Conservation (phyloP, 1,140 invertebrate genomes). For the Pachyrhynchus sulphureomaculatus region DNA sequence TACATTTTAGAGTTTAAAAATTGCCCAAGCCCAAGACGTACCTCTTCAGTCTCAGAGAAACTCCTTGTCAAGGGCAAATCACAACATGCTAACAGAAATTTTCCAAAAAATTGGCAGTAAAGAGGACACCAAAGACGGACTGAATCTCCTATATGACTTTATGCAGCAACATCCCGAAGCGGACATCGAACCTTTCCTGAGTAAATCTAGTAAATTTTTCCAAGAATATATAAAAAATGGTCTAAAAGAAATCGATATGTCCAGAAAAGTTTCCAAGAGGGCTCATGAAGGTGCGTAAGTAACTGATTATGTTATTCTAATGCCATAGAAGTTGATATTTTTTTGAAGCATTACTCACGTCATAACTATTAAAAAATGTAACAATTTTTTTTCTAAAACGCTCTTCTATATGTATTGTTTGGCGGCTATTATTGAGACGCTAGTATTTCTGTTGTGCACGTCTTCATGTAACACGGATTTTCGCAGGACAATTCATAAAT, state of each 20-base stretch:
- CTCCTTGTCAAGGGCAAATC: conserved; percentile 69
- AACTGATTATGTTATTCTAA: no score
- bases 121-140: conserved; percentile 83
- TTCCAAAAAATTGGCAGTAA: conserved; percentile 91
- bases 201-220: conserved; percentile 87
- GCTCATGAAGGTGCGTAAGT: conserved; percentile 20
- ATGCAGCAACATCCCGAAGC: conserved; percentile 87
- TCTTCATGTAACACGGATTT: no score
- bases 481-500: no score
- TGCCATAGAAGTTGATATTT: no score
- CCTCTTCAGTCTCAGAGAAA: conserved; percentile 54
- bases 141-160: conserved; percentile 87
- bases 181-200: conserved; percentile 87
- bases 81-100: conserved; percentile 85
- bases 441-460: no score
- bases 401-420: no score
- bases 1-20: conserved; percentile 54
- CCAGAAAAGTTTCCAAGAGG: conserved; percentile 49
- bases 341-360: no score
- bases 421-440: no score
- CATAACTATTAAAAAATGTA: no score
- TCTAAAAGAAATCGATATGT: conserved; percentile 75
- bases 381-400: no score
- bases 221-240: conserved; percentile 90
- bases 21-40: conserved; percentile 54